A percentile compares a stretch with the other conserved stretches of the same genome.
phyloP scores from a whole-genome alignment of 2,113 vertebrate genomes.

The Chauna torquata region DNA sequence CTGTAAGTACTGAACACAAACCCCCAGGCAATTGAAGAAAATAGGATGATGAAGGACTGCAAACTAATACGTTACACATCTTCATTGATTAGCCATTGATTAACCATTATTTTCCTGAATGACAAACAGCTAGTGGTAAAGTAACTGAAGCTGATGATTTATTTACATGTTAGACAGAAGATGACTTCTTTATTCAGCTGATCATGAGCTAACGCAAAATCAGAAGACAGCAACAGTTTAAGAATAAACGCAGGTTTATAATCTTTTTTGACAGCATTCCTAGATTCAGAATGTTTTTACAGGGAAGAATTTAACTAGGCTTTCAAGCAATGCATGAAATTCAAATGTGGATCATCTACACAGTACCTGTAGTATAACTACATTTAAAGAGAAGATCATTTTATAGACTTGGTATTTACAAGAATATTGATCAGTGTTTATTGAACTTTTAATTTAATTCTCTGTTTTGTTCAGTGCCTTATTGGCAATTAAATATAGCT shows the following conservation, averaged over 20 bases:
- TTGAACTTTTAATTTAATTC: conserved; percentile 85
- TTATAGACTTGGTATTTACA: conserved; percentile 83
- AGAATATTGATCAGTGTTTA: conserved; percentile 81
- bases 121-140: conserved; percentile 86
- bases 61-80: conserved; percentile 88
- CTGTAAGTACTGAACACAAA: conserved; percentile 83
- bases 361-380: conserved; percentile 61
- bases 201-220: conserved; percentile 72
- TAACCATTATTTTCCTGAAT: conserved; percentile 88
- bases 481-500: conserved; percentile 75
- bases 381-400: conserved; percentile 77
- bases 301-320: conserved; percentile 35
- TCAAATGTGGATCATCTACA: neutral
- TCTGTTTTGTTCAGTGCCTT: conserved; percentile 77
- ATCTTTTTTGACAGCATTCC: neutral
- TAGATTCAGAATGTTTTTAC: conserved; percentile 28
- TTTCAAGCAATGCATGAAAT: conserved; percentile 48
- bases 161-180: conserved; percentile 84
- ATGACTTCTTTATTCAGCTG: conserved; percentile 82
- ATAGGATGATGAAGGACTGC: conserved; percentile 85
- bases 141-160: conserved; percentile 87
- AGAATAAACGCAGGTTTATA: conserved; percentile 27
- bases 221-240: conserved; percentile 48
- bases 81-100: conserved; percentile 89
- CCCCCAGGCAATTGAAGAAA: conserved; percentile 85